Base-by-base conservation (phyloP, 2,888 invertebrate genomes). In the Epinotia nisella region DNA sequence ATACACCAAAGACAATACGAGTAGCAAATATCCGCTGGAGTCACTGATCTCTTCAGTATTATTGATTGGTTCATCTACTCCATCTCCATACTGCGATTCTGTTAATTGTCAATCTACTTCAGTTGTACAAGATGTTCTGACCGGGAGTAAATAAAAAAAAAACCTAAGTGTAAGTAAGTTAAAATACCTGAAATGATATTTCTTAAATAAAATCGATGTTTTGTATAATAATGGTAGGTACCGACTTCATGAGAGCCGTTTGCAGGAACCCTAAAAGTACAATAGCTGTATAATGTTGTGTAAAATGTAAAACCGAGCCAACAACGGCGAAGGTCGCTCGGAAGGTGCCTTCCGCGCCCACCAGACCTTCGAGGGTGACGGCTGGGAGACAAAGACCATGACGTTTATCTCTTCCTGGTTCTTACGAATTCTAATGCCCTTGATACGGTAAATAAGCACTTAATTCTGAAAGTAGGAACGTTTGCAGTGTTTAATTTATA, bases 331-430 rank as follows among this genome's bases (percentile, higher is more conserved):
- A 81, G 79, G 81, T 78, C 76, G 62, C 67, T 51, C 62, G 17
- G 56, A 58, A 58, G 56, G 85, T 83, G 87, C 88, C 88, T 91
- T 91, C 91, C 90, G 90, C 85, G 79, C 82, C 55, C 55, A 66
- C 61, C 71, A 72, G 67, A 68, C 72, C 67, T 72, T 72, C 72
- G 72, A 80, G 83, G 84, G 85, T 87, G 88, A 89, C 89, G 84
- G 82, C 80, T 80, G 79, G 85, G 85, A 83, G 85, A 89, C 87
- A 90, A 84, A 90, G 89, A 85, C 89, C 87, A 87, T 87, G 84
- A 80, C 80, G 81, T 78, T 82, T 80, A 83, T 87, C 83, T 89
- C 91, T 92, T 91, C 91, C 90, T 91, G 89, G 86, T 90, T 89
- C 85, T 87, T 86, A 84, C 86, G 83, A 87, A 88, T 83, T 84